Evolutionary conservation across 2,888 invertebrate genomes (phyloP), one percentile per base, ranked within the genome.

Genomic region (Saturnia pavonia): DNA sequence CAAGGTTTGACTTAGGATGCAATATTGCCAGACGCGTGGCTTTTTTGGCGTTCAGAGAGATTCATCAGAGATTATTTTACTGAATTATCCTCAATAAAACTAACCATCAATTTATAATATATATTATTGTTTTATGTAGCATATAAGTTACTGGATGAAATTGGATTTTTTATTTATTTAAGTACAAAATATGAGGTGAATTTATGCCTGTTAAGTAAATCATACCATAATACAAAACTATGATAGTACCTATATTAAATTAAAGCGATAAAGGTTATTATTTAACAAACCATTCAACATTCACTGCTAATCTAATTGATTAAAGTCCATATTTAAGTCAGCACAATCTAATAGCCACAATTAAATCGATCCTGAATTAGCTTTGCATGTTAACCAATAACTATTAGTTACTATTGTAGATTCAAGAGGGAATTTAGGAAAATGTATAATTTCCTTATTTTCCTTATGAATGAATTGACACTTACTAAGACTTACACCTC

Each of bases 261-360:
- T 43, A 63, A 63, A n/a, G n/a, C n/a, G 11, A 45, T 45, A 34
- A 3, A 25, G 60, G 45, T 45, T 69, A 63, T 27, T 69, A 63
- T 27, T 69, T 63, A 43, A 63, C 63, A 45, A 63, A 11, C 60
- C 60, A 14, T 60, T 60, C 60, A 60, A 60, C 57, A 9, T 40
- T 25, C 57, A 43, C 40, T 60, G 43, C 25, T 16, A 42, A 16
- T 68, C 57, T 54, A 63, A 69, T 69, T 69, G 45, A 60, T 69
- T 69, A 63, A 27, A 45, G 63, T 45, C 69, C 45, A 45, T 63
- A 69, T 69, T 63, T 63, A 45, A 45, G 45, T 63, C 22, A 63
- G 45, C 43, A 27, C 19, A 34, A 63, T 69, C 63, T 51, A 51
- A 51, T 51, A 63, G 43, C 16, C 43, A 63, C n/a, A n/a, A n/a